Conservation (phyloP, 2,888 invertebrate species). For the Andrena dorsata region DNA sequence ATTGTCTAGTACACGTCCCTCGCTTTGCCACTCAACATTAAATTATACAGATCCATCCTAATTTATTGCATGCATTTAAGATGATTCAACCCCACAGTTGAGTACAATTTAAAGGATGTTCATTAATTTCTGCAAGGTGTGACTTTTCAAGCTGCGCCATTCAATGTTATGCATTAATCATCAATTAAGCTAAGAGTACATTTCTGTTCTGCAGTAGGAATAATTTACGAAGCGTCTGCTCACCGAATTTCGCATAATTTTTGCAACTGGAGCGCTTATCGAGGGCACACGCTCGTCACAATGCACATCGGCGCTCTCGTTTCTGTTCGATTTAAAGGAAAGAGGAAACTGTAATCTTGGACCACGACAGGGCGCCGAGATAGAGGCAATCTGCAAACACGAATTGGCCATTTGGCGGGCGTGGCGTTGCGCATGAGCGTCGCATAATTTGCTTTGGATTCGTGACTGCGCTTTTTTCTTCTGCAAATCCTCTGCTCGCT, state of each 20-base stretch:
- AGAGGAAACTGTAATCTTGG: slow-evolving; percentile 82
- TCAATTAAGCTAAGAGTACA: slow-evolving; percentile 38
- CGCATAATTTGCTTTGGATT: slow-evolving; percentile 76
- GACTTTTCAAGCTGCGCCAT: slow-evolving; percentile 5
- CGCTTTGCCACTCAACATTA: too few relatives aligned
- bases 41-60: too few relatives aligned
- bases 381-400: slow-evolving; percentile 84
- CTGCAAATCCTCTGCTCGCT: slow-evolving; percentile 58
- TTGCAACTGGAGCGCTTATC: slow-evolving; percentile 43
- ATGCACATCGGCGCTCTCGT: slow-evolving; percentile 46
- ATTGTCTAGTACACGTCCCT: too few relatives aligned
- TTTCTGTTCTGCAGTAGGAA: not conserved
- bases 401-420: slow-evolving; percentile 84
- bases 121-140: slow-evolving; percentile 29
- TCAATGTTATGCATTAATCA: slow-evolving; percentile 37
- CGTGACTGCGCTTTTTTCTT: slow-evolving; percentile 70
- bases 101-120: not conserved
- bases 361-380: slow-evolving; percentile 81
- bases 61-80: slow-evolving; percentile 1
- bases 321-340: slow-evolving; percentile 68
- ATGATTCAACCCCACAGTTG: not conserved
- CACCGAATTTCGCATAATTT: slow-evolving; percentile 51
- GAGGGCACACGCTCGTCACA: slow-evolving; percentile 38
- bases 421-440: slow-evolving; percentile 77
- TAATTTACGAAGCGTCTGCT: slow-evolving; percentile 23